phyloP scores from a whole-genome alignment of 2,113 vertebrate species.

The Poicephalus meyeri region DNA sequence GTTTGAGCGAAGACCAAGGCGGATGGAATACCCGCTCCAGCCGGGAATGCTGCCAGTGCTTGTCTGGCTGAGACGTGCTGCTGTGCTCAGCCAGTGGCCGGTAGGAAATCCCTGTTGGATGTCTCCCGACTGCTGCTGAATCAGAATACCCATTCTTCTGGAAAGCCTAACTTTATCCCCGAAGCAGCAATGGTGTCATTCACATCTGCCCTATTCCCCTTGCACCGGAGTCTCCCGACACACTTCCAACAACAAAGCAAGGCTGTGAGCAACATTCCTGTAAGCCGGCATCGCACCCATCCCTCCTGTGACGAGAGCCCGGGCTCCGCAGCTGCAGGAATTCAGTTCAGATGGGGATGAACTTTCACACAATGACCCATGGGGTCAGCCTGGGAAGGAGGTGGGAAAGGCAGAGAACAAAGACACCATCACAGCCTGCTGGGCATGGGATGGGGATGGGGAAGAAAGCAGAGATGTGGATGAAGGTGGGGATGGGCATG shows the following conservation, averaged over 20 bases:
- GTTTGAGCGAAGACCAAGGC: background rate
- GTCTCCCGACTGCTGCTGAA: background rate
- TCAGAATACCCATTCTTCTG: background rate
- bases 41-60: background rate
- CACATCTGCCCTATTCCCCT: background rate
- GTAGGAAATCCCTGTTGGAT: background rate
- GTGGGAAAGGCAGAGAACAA: background rate
- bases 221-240: background rate
- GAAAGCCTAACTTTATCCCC: background rate
- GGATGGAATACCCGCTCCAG: background rate
- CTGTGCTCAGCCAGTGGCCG: background rate
- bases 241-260: background rate
- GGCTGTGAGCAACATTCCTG: background rate
- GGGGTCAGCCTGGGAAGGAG: background rate
- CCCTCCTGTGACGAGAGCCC: background rate
- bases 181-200: background rate
- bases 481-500: background rate
- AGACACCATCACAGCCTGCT: background rate
- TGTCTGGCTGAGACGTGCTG: background rate
- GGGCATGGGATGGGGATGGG: accelerated
- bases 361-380: conserved; percentile 47
- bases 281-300: background rate
- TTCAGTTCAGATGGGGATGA: background rate
- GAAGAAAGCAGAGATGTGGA: background rate
- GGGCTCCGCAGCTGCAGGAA: conserved; percentile 29